These are phyloP conservation scores for Himalopsyche phryganea DNA, from an alignment of 1,140 invertebrate genomes.

Conservation along the genomic window DNA sequence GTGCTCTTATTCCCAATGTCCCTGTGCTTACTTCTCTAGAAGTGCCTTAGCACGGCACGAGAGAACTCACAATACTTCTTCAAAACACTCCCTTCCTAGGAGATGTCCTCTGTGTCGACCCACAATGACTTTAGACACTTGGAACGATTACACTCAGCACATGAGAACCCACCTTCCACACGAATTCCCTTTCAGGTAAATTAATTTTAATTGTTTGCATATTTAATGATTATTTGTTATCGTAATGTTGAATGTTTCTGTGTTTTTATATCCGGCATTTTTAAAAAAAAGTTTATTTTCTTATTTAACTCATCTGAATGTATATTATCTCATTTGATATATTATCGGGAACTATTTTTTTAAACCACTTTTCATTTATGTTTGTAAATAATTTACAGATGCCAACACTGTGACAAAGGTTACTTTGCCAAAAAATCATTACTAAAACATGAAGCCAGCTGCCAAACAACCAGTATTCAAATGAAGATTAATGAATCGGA, in stretches of 20 bases:
- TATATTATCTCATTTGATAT: no score
- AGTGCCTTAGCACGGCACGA: slow-evolving; percentile 22
- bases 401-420: slow-evolving; percentile 17
- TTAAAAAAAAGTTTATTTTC: no score
- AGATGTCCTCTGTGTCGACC: slow-evolving; percentile 7
- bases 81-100: background rate
- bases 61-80: slow-evolving; percentile 6
- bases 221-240: background rate
- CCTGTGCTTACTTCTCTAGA: slow-evolving; percentile 24
- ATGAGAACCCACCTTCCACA: background rate
- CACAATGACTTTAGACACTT: background rate
- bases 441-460: slow-evolving; percentile 8
- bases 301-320: no score
- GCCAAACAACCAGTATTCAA: background rate
- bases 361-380: no score
- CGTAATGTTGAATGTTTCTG: background rate
- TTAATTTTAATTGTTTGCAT: background rate
- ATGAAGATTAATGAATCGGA: no score
- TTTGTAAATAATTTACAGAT: no score
- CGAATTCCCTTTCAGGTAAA: slow-evolving; percentile 22
- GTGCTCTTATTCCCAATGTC: slow-evolving; percentile 14
- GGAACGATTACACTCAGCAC: slow-evolving; percentile 3
- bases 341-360: no score
- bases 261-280: slow-evolving; percentile 5
- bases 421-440: slow-evolving; percentile 18